Evolutionary conservation across 2,113 vertebrate species (phyloP), one percentile per base, ranked within the genome.

Genomic region (Melanostigma gelatinosum): DNA sequence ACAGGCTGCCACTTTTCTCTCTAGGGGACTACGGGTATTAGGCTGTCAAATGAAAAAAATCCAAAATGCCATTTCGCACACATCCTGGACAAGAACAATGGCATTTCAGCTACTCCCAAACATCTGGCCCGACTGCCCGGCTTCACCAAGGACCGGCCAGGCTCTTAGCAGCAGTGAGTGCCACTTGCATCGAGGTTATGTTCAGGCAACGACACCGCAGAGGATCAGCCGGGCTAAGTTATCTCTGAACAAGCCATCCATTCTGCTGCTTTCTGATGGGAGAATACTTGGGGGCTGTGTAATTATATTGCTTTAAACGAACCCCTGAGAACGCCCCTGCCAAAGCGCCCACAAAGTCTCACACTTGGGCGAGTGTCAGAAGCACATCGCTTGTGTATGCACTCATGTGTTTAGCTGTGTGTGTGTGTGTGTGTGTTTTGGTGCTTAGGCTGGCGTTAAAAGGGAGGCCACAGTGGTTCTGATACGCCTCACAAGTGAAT

Each of bases 401-500:
- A 71, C 78, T 68, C 42, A 20, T 81, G 67, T 86, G 83, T 87
- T 74, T 77, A 69, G 67, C 20, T 66, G 74, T 29, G 40, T 42
- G 79, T 24, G 68, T n/a, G 70, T 75, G 66, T 34, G 79, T 27
- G 57, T 20, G 74, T 88, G 81, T 91, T 83, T 80, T 77, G 88
- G 83, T 90, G 88, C 90, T 90, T 88, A 91, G 91, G 89, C 93
- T 93, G 92, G 92, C 90, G 86, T 91, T 92, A 90, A 92, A 92
- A 93, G 90, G 76, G 90, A 93, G 92, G 93, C 93, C 91, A 68
- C 91, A 80, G 90, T 92, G 93, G 87, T 93, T 91, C 93, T 90
- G 94, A 94, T 93, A 93, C 91, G 91, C 94, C 93, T 94, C 92
- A 87, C 93, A 92, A 95, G 95, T 93, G 90, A 93, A 94, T 95